Percentiles rank a stretch among this genome's conserved stretches.
Evolutionary conservation across 2,888 invertebrate species (phyloP).

Genomic region (Ophion costatus): DNA sequence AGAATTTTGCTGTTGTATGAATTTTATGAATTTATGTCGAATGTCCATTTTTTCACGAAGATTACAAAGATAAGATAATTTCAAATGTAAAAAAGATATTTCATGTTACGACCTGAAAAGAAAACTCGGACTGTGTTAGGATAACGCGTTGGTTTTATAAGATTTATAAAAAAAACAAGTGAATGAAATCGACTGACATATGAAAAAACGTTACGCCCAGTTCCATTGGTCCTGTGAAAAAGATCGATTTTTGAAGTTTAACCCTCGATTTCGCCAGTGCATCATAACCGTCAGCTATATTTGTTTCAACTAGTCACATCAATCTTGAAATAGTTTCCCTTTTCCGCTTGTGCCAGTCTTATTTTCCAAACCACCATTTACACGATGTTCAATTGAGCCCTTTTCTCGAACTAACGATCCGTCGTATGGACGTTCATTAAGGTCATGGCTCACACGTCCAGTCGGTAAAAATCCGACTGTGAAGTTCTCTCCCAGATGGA

Average conservation of each 20-base stretch:
- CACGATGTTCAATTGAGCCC: too few species aligned
- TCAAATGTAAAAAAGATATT: neutral
- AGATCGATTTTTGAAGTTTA: too few species aligned
- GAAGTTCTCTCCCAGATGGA: too few species aligned
- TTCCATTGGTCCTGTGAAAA: too few species aligned
- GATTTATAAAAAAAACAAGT: neutral
- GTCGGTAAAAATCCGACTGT: too few species aligned
- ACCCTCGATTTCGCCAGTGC: too few species aligned
- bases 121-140: neutral
- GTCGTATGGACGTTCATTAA: slow-evolving; percentile 36
- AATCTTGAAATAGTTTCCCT: neutral
- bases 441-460: too few species aligned
- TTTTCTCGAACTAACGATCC: neutral
- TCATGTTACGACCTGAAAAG: neutral
- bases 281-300: too few species aligned
- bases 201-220: too few species aligned
- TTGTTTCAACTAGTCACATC: neutral
- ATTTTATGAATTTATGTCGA: neutral
- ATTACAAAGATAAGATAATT: neutral
- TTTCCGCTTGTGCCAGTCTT: too few species aligned
- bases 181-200: too few species aligned
- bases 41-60: neutral
- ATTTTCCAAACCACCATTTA: neutral
- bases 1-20: neutral
- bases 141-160: neutral